Base-by-base conservation (phyloP, 2,888 invertebrate species). In the Archaeoteleia sp. region DNA sequence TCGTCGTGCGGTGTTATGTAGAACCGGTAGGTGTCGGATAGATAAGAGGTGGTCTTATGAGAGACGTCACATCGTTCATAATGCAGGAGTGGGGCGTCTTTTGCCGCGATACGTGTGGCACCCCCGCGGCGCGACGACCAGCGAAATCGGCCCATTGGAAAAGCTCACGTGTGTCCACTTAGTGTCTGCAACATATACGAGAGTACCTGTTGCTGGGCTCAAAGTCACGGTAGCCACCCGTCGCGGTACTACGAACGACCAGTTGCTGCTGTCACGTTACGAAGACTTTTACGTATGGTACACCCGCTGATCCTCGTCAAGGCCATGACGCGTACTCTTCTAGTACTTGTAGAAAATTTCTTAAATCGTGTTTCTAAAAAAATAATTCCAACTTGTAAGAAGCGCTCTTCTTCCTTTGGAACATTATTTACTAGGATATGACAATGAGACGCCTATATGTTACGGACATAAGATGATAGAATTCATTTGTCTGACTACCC, bases 191-290 rank as follows among this genome's bases (percentile, higher is more conserved):
- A 14, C 17, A 35, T 35, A 34, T 34, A 48, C 15, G 23, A 39
- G 37, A 25, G 23, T 46, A 14, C 34, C 29, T 15, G 45, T 45
- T 32, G 27, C 40, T 14, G 13, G 15, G 23, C 9, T 46, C 10
- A 32, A 37, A 46, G 35, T 27, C 48, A 30, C 42, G 39, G 49
- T 32, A 60, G 48, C 62, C 67, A 57, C 67, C 67, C 67, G 67
- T 62, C 27, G 61, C 17, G 61, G 67, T 17, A n/a, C 14, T 9
- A 29, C 29, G 29, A 29, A 29, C 53, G 9, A 48, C 34, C 35
- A 27, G 46, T 43, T 35, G 54, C 13, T 35, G 35, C 55, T 63
- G 63, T 63, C 63, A 43, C 63, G 49, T 48, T 23, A 29, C 43
- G 30, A 48, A 35, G 27, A 53, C 48, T 62, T 62, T 48, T 48